Base-by-base conservation (phyloP, 2,888 invertebrate species). In the Cepaea hortensis region DNA sequence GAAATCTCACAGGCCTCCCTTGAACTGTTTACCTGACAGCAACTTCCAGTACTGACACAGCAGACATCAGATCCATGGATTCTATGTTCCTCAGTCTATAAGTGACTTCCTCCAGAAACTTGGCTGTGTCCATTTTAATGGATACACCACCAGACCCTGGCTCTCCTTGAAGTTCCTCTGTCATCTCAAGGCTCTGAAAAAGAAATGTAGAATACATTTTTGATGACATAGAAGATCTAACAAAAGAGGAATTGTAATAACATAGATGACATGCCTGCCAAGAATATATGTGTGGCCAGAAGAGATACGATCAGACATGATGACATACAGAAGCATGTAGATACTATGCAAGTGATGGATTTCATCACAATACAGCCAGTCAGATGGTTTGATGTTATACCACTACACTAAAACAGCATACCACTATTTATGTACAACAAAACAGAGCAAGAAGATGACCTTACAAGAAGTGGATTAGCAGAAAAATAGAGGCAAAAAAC, bases 31-130 rank as follows among this genome's bases (percentile, higher is more conserved):
- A 91, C 91, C 90, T 91, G 77, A 91, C 90, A 50, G 91, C 90
- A 61, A 89, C 88, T 70, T 91, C 89, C 68, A 92, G 87, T 77
- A 91, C 84, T 76, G 89, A 89, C 81, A 89, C 89, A n/a, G 90
- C 90, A 6, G 91, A 90, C 1, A 62, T 80, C 62, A 85, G 83
- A 20, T 91, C 91, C 87, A 91, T 87, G 23, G 89, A 88, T 18
- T 87, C 88, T 11, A 92, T 87, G 80, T 90, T 89, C 13, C 89
- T 89, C 76, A 92, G 87, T 75, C 89, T 88, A 5, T 72, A 76
- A 5, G 84, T 84, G 7, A 84, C 79, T 35, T 87, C 87, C 48
- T 68, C 84, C 55, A 87, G 70, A 55, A 84, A 87, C 55, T 68
- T 68, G 35, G 20, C 80, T n/a, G 83, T 65, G 46, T 84, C 84